Evolutionary conservation across 2,888 invertebrate genomes (phyloP).

Genomic region (Standfussiana lucernea): DNA sequence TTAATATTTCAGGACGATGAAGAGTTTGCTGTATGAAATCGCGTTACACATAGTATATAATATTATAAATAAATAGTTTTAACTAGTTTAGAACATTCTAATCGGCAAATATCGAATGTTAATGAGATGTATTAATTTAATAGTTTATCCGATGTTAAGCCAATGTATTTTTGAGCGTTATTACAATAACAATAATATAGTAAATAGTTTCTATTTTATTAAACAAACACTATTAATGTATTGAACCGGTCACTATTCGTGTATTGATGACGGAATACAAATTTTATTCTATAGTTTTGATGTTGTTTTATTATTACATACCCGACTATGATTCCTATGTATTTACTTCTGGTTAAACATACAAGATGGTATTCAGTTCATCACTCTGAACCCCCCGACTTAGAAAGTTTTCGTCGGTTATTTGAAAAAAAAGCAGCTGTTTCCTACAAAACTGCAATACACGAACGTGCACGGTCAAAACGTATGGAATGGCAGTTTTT

Average conservation of each 20-base stretch:
- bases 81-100: constrained; percentile 68
- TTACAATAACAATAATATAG: constrained; percentile 81
- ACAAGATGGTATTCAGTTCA: no score
- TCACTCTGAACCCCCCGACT: no score
- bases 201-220: constrained; percentile 89
- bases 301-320: constrained; percentile 78
- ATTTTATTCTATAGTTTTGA: constrained; percentile 88
- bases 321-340: background rate
- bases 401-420: no score
- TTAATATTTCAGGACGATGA: constrained; percentile 63
- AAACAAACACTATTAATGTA: constrained; percentile 86
- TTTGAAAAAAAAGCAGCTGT: no score
- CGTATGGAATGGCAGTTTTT: no score
- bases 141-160: constrained; percentile 84
- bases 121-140: constrained; percentile 65
- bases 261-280: constrained; percentile 87
- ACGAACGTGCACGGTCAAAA: no score
- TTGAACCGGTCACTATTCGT: constrained; percentile 75
- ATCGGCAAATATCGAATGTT: constrained; percentile 68
- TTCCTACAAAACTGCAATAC: no score
- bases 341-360: background rate
- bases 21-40: constrained; percentile 64
- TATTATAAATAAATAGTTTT: constrained; percentile 66
- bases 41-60: constrained; percentile 65
- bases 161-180: constrained; percentile 89